A percentile compares a stretch with the other conserved stretches of the same genome.
Conservation (phyloP, 1,140 invertebrate species). For the Oedothorax gibbosus region DNA sequence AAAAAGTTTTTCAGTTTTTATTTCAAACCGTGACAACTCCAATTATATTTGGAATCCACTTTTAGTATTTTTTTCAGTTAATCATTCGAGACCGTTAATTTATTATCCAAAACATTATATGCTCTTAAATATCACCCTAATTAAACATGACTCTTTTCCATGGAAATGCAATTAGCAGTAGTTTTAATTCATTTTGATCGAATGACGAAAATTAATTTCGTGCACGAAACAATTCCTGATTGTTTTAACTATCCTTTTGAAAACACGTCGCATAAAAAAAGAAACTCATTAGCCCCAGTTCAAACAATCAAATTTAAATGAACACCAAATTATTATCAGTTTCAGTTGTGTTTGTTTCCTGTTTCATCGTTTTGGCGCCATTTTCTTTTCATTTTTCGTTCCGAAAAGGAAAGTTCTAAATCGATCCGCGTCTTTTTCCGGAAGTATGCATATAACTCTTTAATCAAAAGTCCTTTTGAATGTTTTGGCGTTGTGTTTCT, state of each 20-base stretch:
- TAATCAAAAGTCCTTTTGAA: constrained; percentile 26
- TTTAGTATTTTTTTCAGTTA: no score
- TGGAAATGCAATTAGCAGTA: constrained; percentile 7
- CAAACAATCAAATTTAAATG: constrained; percentile 20
- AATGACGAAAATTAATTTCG: constrained; percentile 19
- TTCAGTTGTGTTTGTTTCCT: constrained; percentile 9
- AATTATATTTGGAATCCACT: no score
- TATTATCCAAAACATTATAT: no score
- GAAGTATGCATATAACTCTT: constrained; percentile 24
- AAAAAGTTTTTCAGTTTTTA: no score
- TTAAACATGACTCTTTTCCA: no score
- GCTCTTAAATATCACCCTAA: no score
- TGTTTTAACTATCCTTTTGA: constrained; percentile 10
- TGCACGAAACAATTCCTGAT: constrained; percentile 19
- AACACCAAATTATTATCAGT: constrained; percentile 31
- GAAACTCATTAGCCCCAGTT: neutral
- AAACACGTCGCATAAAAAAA: no score
- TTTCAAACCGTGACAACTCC: no score
- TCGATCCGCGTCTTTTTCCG: constrained; percentile 14
- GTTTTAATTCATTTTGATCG: constrained; percentile 24
- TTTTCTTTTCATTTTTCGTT: constrained; percentile 24
- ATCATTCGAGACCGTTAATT: no score
- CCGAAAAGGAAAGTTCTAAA: neutral
- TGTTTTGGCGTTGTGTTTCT: constrained; percentile 23
- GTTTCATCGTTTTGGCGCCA: constrained; percentile 21